Evolutionary conservation across 2,888 invertebrate genomes (phyloP).

Genomic region (Drosophila maculinotata): DNA sequence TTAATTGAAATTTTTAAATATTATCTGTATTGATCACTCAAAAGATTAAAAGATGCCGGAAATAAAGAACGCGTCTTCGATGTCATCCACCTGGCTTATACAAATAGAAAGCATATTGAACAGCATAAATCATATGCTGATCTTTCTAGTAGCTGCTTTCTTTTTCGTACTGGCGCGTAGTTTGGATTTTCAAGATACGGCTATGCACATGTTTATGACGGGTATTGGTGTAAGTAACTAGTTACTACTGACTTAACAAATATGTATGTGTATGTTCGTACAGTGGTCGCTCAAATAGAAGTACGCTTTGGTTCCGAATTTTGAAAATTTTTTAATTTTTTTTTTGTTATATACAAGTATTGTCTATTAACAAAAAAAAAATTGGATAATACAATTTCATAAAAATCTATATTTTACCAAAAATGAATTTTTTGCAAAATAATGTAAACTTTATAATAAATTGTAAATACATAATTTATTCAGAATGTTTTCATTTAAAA

Average conservation of each 20-base stretch:
- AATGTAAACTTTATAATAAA: too few species aligned
- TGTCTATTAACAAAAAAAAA: too few species aligned
- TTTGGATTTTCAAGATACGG: constrained; percentile 79
- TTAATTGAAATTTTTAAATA: constrained; percentile 3
- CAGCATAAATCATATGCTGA: constrained; percentile 83
- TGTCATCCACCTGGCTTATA: constrained; percentile 61
- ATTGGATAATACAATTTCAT: too few species aligned
- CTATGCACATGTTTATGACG: constrained; percentile 82
- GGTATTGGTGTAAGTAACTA: constrained; percentile 78
- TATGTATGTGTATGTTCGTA: not conserved
- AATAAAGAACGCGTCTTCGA: constrained; percentile 4
- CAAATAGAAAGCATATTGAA: constrained; percentile 81
- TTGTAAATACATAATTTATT: too few species aligned
- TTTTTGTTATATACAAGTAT: too few species aligned
- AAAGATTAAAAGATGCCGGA: constrained; percentile 48
- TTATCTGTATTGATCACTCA: not conserved
- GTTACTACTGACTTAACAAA: constrained; percentile 23
- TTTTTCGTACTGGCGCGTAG: constrained; percentile 80
- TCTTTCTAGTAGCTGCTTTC: constrained; percentile 78
- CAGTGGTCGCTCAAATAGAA: too few species aligned
- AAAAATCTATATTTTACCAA: too few species aligned
- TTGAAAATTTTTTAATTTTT: too few species aligned
- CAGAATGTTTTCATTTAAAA: too few species aligned
- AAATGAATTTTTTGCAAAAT: too few species aligned
- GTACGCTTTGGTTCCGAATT: too few species aligned